Percentiles rank a stretch among this genome's conserved stretches.
Evolutionary conservation across 2,888 invertebrate genomes (phyloP).

Genomic region (Cephus nigrinus): DNA sequence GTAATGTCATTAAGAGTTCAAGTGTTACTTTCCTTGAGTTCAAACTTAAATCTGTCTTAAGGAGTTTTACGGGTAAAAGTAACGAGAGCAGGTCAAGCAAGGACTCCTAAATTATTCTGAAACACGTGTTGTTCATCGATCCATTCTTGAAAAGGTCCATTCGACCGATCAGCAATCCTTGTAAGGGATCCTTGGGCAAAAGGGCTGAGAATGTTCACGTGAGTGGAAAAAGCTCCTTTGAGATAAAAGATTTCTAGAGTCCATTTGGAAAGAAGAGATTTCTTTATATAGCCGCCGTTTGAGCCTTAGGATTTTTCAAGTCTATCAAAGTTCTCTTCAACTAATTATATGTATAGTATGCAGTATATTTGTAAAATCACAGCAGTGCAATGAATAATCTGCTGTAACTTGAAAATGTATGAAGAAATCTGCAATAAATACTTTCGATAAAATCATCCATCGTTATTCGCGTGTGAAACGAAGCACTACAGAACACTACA

Average conservation of each 20-base stretch:
- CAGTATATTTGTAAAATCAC: neutral
- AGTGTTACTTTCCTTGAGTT: neutral
- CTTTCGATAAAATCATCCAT: neutral
- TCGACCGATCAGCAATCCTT: neutral
- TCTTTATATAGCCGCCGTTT: neutral
- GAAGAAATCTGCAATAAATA: neutral
- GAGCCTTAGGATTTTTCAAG: neutral
- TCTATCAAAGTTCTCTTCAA: neutral
- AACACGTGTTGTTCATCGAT: neutral
- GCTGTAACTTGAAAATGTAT: neutral
- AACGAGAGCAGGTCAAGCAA: neutral
- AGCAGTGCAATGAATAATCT: neutral
- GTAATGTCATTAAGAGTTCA: neutral
- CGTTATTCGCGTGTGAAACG: neutral
- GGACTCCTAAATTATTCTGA: neutral
- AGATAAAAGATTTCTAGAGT: neutral
- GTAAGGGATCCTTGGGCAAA: neutral
- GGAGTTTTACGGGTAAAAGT: neutral
- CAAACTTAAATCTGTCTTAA: neutral
- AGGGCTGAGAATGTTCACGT: neutral
- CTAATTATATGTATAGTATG: too few species aligned
- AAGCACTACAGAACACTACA: neutral
- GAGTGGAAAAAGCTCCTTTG: neutral
- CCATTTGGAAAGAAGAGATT: neutral
- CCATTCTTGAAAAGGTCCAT: neutral